Base-by-base conservation (phyloP, 2,113 vertebrate genomes). In the Corythoichthys intestinalis region DNA sequence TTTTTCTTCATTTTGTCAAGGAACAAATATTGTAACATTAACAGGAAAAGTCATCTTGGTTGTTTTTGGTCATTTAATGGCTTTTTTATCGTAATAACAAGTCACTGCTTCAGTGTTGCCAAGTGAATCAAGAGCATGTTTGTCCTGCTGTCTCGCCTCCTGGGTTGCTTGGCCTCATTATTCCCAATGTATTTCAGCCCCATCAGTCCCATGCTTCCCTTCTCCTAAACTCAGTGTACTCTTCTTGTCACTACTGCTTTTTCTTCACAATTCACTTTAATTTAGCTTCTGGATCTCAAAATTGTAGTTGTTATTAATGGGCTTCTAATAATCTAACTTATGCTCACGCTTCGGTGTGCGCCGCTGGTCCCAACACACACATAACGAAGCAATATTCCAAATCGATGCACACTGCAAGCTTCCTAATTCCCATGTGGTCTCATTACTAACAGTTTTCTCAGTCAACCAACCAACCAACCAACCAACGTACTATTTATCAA, bases 101-200 rank as follows among this genome's bases (percentile, higher is more conserved):
- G 61, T 15, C 20, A 41, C 46, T 63, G 41, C 20, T 47, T 63
- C 20, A 41, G 28, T n/a, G 20, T 47, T 48, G 11, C 28, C 20
- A 47, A 47, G n/a, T 13, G 47, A 58, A 63, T 47, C 61, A 63
- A 63, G n/a, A 13, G 41, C 61, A 34, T 63, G 61, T 63, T 63
- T 28, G n/a, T 63, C 44, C 61, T 14, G 12, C 6, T 11, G 44
- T 47, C 61, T 63, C 61, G 28, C 61, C 61, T 63, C 61, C 61
- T 34, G 39, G 60, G 60, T 10, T 46, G 60, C 39, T 62, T 62
- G 41, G 41, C 41, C 61, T 63, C 61, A 34, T 63, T 63, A 63
- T 12, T 47, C 44, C 44, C 13, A 20, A 47, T 63, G 41, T 34
- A 41, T 63, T 63, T 46, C 61, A 63, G 61, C n/a, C 39, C 44